phyloP scores from a whole-genome alignment of 2,888 invertebrate species.

The Acrocyrtus sp. region DNA sequence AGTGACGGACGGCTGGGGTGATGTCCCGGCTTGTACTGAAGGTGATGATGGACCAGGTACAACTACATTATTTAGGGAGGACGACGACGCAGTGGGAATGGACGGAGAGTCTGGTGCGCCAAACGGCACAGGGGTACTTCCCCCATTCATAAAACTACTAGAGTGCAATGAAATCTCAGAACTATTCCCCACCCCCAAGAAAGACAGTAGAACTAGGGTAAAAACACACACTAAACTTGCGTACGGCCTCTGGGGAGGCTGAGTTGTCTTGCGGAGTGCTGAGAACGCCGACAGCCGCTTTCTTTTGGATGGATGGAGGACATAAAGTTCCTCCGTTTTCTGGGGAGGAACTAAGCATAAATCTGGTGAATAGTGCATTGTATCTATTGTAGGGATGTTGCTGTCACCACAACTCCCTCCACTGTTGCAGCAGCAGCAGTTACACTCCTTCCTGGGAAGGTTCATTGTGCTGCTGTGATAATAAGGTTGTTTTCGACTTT shows the following conservation, averaged over 20 bases:
- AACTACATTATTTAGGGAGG: conserved; percentile 20
- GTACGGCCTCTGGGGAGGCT: conserved; percentile 9
- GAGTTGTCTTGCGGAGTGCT: background rate
- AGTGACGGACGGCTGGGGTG: conserved; percentile 8
- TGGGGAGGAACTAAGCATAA: background rate
- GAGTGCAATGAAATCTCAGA: conserved; percentile 21
- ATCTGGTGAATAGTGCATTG: background rate
- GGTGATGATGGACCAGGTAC: conserved; percentile 21
- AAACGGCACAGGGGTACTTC: conserved; percentile 21
- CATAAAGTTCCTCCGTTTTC: conserved; percentile 4
- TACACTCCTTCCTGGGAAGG: conserved; percentile 22
- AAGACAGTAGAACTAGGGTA: conserved; percentile 20
- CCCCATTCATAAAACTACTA: conserved; percentile 34
- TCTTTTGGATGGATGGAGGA: conserved; percentile 22
- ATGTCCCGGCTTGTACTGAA: conserved; percentile 16
- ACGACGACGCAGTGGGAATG: conserved; percentile 35
- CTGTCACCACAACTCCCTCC: conserved; percentile 19
- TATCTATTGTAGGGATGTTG: background rate
- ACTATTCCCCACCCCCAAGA: conserved; percentile 16
- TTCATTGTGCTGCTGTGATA: conserved; percentile 37
- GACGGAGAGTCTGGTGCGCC: conserved; percentile 23
- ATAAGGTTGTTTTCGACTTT: background rate
- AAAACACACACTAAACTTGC: conserved; percentile 29
- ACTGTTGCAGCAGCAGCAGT: conserved; percentile 25
- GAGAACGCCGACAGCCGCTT: conserved; percentile 6